These are phyloP conservation scores for Poeciliopsis infans DNA, from an alignment of 2,797 vertebrate genomes.

Conservation along the genomic window DNA sequence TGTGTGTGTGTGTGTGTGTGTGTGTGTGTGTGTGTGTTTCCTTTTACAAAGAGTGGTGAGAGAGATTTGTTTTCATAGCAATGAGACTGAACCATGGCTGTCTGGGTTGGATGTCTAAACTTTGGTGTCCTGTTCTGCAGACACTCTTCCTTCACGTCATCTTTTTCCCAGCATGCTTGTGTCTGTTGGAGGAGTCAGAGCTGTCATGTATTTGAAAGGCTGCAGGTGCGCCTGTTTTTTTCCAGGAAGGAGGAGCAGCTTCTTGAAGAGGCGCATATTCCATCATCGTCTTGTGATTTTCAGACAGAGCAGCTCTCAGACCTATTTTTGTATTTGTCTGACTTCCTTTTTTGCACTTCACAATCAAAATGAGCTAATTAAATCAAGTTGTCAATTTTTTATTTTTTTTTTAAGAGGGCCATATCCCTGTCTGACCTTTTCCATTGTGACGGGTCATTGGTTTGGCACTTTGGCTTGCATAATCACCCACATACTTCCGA, in stretches of 20 bases:
- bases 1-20: background rate
- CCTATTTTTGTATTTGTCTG: background rate
- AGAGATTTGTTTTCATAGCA: slow-evolving; percentile 51
- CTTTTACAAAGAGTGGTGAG: slow-evolving; percentile 13
- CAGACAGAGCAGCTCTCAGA: background rate
- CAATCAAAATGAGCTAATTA: background rate
- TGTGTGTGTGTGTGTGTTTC: background rate
- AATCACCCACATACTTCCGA: slow-evolving; percentile 17
- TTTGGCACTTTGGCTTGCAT: background rate
- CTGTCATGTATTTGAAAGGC: slow-evolving; percentile 50
- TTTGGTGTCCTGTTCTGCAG: slow-evolving; percentile 16
- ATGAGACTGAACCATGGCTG: slow-evolving; percentile 20
- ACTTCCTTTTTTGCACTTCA: background rate
- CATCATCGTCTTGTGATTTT: slow-evolving; percentile 15
- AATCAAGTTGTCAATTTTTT: background rate
- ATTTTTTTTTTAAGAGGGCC: background rate
- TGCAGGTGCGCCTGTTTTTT: slow-evolving; percentile 54
- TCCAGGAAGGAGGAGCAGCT: slow-evolving; percentile 27
- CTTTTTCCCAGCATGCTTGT: slow-evolving; percentile 9
- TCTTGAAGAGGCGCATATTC: background rate
- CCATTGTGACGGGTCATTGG: slow-evolving; percentile 14
- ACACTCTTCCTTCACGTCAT: slow-evolving; percentile 12
- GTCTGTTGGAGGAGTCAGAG: slow-evolving; percentile 25
- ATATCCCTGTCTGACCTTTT: slow-evolving; percentile 21
- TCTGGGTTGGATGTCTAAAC: slow-evolving; percentile 54